Base-by-base conservation (phyloP, 1,140 invertebrate species). In the Belonocnema kinseyi region DNA sequence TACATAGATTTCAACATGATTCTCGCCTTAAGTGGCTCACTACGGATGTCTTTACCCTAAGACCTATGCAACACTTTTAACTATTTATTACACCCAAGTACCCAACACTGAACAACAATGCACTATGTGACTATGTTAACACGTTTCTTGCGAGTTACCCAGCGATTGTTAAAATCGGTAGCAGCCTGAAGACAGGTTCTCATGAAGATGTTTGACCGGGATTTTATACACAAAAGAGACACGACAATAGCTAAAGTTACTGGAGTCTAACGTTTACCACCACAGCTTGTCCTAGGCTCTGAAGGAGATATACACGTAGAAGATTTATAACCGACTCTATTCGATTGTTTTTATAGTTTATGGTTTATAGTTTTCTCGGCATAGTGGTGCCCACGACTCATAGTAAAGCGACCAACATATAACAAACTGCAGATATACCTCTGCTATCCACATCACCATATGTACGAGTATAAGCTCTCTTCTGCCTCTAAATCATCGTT, bases 171-270 rank as follows among this genome's bases (percentile, higher is more conserved):
- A 54, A 54, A 54, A 54, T 54, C 53, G 53, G 53, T 54, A 54
- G 53, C 53, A n/a, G 10, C 2, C 16, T 21, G 61, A 73, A 78
- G 75, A 66, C 77, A 71, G 73, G 71, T 78, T 73, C n/a, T 78
- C 70, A 78, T 78, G 74, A 79, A 79, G 78, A 79, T 58, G 56
- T 79, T 75, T 76, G 76, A 76, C 74, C 78, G 58, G 76, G 78
- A 76, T 79, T 79, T 74, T 72, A 73, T 76, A 76, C 76, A 76
- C 76, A 54, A 54, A 54, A 19, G 76, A 76, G 78, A 77, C 75
- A 80, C 61, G 78, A 80, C 78, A 75, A 74, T 73, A 16, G 78
- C 72, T 77, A 76, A 76, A 79, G 72, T 72, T 75, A 73, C 40
- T 46, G 40, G 53, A 54, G 53, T n/a, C 53, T 19, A 54, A 19